Evolutionary conservation across 92 coral and sea anemone species (phyloP).

Genomic region (Parazoanthus atlanticus): DNA sequence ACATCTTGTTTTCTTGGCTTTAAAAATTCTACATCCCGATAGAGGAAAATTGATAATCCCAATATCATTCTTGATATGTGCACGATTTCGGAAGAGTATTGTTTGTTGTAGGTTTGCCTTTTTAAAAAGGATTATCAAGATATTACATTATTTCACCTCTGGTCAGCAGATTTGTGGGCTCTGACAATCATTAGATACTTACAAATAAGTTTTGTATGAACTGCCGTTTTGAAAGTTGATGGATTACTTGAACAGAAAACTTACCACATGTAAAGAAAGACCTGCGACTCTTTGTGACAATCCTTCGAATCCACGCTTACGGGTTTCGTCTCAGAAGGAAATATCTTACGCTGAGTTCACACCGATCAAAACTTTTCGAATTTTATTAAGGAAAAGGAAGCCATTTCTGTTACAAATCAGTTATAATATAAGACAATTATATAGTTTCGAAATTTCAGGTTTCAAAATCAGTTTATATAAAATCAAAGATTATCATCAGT

Average conservation of each 20-base stretch:
- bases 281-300: background rate
- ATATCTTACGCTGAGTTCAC: background rate
- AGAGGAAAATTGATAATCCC: no score
- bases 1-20: no score
- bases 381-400: background rate
- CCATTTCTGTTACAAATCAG: background rate
- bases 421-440: no score
- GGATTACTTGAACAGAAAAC: no score
- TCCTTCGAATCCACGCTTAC: background rate
- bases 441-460: background rate
- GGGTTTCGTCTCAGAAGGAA: background rate
- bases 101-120: no score
- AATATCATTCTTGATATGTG: no score
- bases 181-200: no score
- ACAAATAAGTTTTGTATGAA: background rate
- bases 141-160: no score
- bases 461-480: background rate
- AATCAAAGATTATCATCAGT: background rate
- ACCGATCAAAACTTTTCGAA: background rate
- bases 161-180: no score
- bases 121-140: no score
- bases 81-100: no score
- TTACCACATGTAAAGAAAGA: background rate
- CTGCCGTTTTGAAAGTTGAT: background rate
- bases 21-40: no score